Conservation (phyloP, 2,113 vertebrate genomes). For the Corythornis madagascariensis region DNA sequence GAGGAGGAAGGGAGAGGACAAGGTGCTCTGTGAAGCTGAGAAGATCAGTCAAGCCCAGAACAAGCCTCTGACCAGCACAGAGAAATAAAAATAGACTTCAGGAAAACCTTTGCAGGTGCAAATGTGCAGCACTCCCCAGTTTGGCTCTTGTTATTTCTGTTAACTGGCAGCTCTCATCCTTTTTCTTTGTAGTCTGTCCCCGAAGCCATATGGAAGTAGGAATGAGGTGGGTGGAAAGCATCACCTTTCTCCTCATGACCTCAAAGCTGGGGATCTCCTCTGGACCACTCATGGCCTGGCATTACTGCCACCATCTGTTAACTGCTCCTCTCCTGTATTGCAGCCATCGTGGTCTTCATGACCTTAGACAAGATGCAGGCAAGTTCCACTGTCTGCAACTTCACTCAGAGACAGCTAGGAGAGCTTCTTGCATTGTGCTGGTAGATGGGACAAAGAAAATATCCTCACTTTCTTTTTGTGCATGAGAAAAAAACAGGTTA, state of each 20-base stretch:
- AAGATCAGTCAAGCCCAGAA: neutral
- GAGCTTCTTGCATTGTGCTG: neutral
- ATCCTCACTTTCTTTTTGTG: neutral
- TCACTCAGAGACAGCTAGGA: neutral
- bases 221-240: constrained; percentile 55
- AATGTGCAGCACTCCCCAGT: neutral
- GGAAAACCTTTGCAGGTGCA: neutral
- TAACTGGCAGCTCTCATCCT: neutral
- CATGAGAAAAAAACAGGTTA: neutral
- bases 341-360: accelerated
- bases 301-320: constrained; percentile 48
- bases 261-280: neutral
- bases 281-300: neutral
- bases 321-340: neutral
- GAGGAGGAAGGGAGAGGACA: neutral
- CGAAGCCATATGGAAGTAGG: constrained; percentile 43
- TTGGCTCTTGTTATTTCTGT: neutral
- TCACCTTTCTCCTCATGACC: constrained; percentile 44
- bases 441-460: neutral
- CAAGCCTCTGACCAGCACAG: neutral
- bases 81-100: neutral
- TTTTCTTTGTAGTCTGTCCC: constrained; percentile 1
- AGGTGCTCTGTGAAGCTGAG: neutral
- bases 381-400: neutral
- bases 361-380: neutral